These are phyloP conservation scores for Athalia rosae DNA, from an alignment of 2,888 invertebrate species.

Conservation along the genomic window DNA sequence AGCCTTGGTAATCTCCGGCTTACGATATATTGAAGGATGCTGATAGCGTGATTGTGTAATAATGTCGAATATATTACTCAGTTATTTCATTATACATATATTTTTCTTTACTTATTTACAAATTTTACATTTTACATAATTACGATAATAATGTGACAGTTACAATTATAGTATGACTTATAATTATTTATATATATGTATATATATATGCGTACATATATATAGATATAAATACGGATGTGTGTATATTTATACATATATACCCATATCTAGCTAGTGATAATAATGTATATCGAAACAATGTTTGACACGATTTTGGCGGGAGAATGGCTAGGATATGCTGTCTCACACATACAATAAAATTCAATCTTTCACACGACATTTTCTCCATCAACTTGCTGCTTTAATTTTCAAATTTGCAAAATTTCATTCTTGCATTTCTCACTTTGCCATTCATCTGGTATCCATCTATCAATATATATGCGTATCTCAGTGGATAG, in stretches of 20 bases:
- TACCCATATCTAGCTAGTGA: constrained; percentile 36
- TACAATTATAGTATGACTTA: constrained; percentile 51
- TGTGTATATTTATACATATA: constrained; percentile 52
- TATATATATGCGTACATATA: constrained; percentile 55
- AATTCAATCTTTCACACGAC: constrained; percentile 58
- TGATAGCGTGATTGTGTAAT: neutral
- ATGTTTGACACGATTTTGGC: constrained; percentile 68
- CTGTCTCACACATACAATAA: constrained; percentile 58
- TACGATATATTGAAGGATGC: neutral
- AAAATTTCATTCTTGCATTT: constrained; percentile 52
- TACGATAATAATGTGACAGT: constrained; percentile 52
- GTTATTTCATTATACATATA: constrained; percentile 42
- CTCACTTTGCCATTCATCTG: constrained; percentile 50
- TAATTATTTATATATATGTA: constrained; percentile 65
- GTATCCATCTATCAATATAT: neutral
- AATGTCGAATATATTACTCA: neutral
- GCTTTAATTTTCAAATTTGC: constrained; percentile 58
- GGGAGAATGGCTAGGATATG: constrained; percentile 60
- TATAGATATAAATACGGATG: constrained; percentile 58
- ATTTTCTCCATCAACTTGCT: constrained; percentile 58
- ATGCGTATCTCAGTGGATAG: neutral
- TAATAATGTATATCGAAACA: constrained; percentile 63
- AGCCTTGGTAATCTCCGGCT: too few relatives aligned
- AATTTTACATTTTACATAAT: constrained; percentile 54
- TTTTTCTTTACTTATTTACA: constrained; percentile 51